A percentile compares a stretch with the other conserved stretches of the same genome.
phyloP scores from a whole-genome alignment of 1,140 invertebrate species.

The Apis laboriosa region DNA sequence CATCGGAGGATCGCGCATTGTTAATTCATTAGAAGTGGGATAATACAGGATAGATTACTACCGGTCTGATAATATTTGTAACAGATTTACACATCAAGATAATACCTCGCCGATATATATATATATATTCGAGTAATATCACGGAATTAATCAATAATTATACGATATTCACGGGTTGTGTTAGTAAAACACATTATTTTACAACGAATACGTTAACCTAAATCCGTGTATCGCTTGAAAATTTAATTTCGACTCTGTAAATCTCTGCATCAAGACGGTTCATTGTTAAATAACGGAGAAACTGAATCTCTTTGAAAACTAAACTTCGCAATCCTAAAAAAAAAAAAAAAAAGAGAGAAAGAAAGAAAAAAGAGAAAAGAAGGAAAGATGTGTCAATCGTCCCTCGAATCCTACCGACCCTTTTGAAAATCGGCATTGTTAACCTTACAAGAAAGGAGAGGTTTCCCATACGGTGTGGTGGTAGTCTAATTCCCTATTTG shows the following conservation, averaged over 20 bases:
- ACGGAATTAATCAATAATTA: neutral
- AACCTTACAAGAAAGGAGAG: neutral
- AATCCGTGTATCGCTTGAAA: too few relatives aligned
- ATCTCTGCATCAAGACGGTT: too few relatives aligned
- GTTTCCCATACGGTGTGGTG: neutral
- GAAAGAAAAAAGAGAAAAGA: too few relatives aligned
- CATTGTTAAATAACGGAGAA: too few relatives aligned
- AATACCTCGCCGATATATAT: neutral
- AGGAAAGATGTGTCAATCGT: neutral
- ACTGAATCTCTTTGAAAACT: too few relatives aligned
- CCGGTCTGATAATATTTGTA: neutral
- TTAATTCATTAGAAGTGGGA: neutral
- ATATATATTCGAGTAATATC: neutral
- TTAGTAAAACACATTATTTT: neutral
- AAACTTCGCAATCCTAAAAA: too few relatives aligned
- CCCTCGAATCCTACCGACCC: neutral
- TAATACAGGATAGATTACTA: neutral
- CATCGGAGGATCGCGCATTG: neutral
- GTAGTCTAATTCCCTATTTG: conserved; percentile 4
- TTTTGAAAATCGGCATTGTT: neutral
- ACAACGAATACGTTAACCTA: too few relatives aligned
- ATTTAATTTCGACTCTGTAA: too few relatives aligned
- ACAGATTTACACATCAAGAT: neutral
- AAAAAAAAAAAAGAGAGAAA: too few relatives aligned
- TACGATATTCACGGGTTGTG: neutral